Evolutionary conservation across 2,888 invertebrate species (phyloP).

Genomic region (Julus scandinavius): DNA sequence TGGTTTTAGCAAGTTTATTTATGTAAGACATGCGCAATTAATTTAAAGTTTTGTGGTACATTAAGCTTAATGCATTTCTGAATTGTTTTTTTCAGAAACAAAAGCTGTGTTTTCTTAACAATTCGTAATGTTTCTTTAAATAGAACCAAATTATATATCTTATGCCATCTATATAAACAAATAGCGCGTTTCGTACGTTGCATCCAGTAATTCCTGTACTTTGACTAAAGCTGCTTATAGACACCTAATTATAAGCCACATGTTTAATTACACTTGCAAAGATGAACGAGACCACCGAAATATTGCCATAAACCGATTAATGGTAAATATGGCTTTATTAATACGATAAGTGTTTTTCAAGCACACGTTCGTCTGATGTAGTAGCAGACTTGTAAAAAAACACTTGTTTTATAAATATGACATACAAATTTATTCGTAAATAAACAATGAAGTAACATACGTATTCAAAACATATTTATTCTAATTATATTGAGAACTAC

Average conservation of each 20-base stretch:
- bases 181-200: neutral
- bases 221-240: slow-evolving; percentile 13
- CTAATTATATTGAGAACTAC: too few species aligned
- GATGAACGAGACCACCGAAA: slow-evolving; percentile 23
- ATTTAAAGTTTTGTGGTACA: too few species aligned
- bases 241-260: neutral
- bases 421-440: too few species aligned
- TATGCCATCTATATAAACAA: neutral
- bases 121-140: neutral
- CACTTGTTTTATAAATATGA: too few species aligned
- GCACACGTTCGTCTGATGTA: too few species aligned
- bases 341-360: neutral
- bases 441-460: too few species aligned
- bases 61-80: neutral
- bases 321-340: slow-evolving; percentile 7
- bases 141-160: neutral
- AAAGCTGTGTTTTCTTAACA: neutral
- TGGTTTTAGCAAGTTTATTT: too few species aligned
- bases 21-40: too few species aligned
- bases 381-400: too few species aligned
- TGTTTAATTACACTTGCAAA: slow-evolving; percentile 20
- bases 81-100: neutral
- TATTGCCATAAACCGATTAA: slow-evolving; percentile 30
- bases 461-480: too few species aligned
- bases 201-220: neutral